Evolutionary conservation across 1,140 invertebrate species (phyloP), one percentile per base, ranked within the genome.

Genomic region (Drosophila arawakana): DNA sequence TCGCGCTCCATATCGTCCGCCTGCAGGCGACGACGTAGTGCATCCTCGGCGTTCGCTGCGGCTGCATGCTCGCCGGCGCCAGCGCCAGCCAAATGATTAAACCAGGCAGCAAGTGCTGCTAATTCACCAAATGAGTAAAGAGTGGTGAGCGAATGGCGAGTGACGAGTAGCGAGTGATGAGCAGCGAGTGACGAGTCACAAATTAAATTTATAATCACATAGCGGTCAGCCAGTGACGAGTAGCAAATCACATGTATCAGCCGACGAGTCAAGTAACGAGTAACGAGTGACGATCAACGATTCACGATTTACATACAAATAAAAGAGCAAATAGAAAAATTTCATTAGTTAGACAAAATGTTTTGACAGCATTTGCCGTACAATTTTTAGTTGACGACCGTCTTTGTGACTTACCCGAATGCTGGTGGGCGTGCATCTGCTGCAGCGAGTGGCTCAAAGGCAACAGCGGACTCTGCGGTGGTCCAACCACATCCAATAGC

Each of bases 401-500:
- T 1, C 15, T 18, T 7, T 4, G 57, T 7, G 18, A 89, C 91
- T 85, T 65, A 92, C 91, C 91, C 76, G 91, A 92, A 46, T 92
- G 92, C 71, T 91, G 91, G 60, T 92, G 89, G 49, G 90, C 89
- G 62, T 92, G 91, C 91, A 92, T 91, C 54, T 92, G 92, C 60
- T 92, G 91, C 60, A 92, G 74, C 81, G 91, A 92, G 63, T 92
- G 90, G 66, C 89, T 94, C 37, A 94, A 88, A 6, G 94, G 94
- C 9, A 96, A 94, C 34, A 96, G 94, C 0, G 96, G 96, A 80
- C 95, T 96, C 75, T 96, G 95, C 13, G 93, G 94, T 18, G 97
- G 97, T 0, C 97, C 97, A 0, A 97, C 97, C 2, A 98, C 97
- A 91, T 98, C 97, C 76, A 98, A 93, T 30, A 97, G 95, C 81